Evolutionary conservation across 1,140 invertebrate species (phyloP).

Genomic region (Telenomus remus): DNA sequence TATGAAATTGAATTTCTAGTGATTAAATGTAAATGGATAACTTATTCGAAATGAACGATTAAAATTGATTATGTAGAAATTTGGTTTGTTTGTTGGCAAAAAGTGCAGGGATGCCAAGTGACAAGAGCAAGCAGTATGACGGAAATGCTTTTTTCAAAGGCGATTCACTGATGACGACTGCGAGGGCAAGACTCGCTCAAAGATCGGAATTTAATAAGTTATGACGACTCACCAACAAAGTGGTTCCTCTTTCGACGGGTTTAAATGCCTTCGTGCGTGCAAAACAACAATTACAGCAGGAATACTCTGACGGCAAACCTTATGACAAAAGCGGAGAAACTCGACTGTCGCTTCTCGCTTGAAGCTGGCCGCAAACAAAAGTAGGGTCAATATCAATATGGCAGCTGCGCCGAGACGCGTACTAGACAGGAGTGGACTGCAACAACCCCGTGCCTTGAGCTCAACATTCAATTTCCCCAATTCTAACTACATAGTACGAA

Average conservation of each 20-base stretch:
- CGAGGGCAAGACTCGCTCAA: too few relatives aligned
- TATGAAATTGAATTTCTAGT: too few relatives aligned
- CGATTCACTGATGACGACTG: too few relatives aligned
- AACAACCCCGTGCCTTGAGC: neutral
- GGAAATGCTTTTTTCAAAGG: too few relatives aligned
- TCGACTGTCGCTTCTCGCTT: conserved; percentile 43
- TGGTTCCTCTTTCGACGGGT: conserved; percentile 26
- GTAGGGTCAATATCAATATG: conserved; percentile 57
- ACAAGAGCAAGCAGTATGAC: too few relatives aligned
- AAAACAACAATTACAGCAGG: conserved; percentile 39
- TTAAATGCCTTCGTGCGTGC: conserved; percentile 26
- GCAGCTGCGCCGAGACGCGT: conserved; percentile 34
- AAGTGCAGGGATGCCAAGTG: too few relatives aligned
- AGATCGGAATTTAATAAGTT: neutral
- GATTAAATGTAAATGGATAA: too few relatives aligned
- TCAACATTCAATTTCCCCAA: neutral
- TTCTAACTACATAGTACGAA: too few relatives aligned
- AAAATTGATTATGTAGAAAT: too few relatives aligned
- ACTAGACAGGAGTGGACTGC: conserved; percentile 1
- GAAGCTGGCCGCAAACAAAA: conserved; percentile 55
- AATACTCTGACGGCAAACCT: conserved; percentile 40
- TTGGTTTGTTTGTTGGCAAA: too few relatives aligned
- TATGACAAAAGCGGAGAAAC: conserved; percentile 55
- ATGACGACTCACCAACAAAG: neutral
- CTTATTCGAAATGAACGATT: too few relatives aligned